These are phyloP conservation scores for Nycticebus coucang DNA, from an alignment of 2,113 vertebrate genomes.

Conservation along the genomic window DNA sequence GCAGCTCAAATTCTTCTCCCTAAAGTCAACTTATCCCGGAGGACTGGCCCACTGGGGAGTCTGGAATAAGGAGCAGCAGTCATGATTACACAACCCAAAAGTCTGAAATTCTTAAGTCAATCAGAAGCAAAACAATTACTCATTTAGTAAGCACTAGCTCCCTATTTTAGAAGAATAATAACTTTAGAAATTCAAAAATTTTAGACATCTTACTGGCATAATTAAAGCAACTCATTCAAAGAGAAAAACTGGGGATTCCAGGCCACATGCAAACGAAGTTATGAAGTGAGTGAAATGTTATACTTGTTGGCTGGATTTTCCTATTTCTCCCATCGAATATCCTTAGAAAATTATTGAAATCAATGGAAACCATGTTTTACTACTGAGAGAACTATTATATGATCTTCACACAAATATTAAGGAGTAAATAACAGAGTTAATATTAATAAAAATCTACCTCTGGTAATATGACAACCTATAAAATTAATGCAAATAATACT, in stretches of 20 bases:
- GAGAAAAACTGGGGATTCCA: background rate
- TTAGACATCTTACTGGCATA: background rate
- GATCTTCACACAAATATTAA: background rate
- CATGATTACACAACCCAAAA: background rate
- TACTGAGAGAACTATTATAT: background rate
- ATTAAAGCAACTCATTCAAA: background rate
- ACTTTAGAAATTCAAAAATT: background rate
- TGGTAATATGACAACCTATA: background rate
- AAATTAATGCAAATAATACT: background rate
- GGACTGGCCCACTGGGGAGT: background rate
- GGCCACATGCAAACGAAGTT: background rate
- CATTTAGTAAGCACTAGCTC: background rate
- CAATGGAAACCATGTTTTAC: background rate
- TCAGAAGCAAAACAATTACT: background rate
- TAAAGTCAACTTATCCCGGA: background rate
- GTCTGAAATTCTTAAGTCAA: background rate
- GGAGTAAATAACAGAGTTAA: background rate
- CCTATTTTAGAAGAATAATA: background rate
- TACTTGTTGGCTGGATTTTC: constrained; percentile 1
- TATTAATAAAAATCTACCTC: background rate
- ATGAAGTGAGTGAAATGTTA: background rate
- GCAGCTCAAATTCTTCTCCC: background rate
- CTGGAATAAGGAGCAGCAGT: background rate
- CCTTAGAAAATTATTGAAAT: background rate
- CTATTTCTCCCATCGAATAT: background rate